A percentile compares a stretch with the other conserved stretches of the same genome.
phyloP scores from a whole-genome alignment of 2,888 invertebrate species.

The Caenorhabditis sp. region DNA sequence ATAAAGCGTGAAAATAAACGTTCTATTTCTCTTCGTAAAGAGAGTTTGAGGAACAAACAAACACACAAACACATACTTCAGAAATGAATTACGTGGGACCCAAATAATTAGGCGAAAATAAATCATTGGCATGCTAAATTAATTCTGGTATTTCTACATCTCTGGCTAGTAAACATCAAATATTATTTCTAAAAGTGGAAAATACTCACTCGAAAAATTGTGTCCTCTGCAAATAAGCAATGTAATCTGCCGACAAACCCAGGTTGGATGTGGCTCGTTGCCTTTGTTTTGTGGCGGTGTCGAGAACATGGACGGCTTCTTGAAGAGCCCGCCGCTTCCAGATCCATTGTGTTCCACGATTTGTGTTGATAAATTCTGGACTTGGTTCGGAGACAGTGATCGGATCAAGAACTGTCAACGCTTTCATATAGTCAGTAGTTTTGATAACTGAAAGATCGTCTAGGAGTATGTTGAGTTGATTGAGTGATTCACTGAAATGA shows the following conservation, averaged over 20 bases:
- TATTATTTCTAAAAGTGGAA: too few relatives aligned
- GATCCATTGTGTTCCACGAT: slow-evolving; percentile 70
- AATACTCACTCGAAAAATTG: slow-evolving; percentile 67
- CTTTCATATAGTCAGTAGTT: slow-evolving; percentile 67
- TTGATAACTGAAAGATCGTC: slow-evolving; percentile 70
- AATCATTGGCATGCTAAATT: too few relatives aligned
- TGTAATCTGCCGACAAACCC: slow-evolving; percentile 49
- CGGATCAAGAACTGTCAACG: slow-evolving; percentile 62
- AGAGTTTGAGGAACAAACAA: too few relatives aligned
- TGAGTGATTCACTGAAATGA: slow-evolving; percentile 72
- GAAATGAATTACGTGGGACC: too few relatives aligned
- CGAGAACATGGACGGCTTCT: slow-evolving; percentile 68
- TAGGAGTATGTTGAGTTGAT: slow-evolving; percentile 73
- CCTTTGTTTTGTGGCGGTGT: slow-evolving; percentile 39
- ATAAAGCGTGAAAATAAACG: too few relatives aligned
- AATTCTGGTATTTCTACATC: too few relatives aligned
- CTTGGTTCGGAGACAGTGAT: slow-evolving; percentile 40
- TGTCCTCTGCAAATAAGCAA: slow-evolving; percentile 51
- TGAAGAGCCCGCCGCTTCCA: slow-evolving; percentile 69
- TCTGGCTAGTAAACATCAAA: too few relatives aligned
- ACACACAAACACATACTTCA: neutral
- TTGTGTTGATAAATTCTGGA: slow-evolving; percentile 45
- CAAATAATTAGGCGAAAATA: too few relatives aligned
- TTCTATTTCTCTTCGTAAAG: too few relatives aligned
- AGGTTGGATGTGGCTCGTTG: slow-evolving; percentile 21